Evolutionary conservation across 2,888 invertebrate species (phyloP), one percentile per base, ranked within the genome.

Genomic region (Tetropium fuscum): DNA sequence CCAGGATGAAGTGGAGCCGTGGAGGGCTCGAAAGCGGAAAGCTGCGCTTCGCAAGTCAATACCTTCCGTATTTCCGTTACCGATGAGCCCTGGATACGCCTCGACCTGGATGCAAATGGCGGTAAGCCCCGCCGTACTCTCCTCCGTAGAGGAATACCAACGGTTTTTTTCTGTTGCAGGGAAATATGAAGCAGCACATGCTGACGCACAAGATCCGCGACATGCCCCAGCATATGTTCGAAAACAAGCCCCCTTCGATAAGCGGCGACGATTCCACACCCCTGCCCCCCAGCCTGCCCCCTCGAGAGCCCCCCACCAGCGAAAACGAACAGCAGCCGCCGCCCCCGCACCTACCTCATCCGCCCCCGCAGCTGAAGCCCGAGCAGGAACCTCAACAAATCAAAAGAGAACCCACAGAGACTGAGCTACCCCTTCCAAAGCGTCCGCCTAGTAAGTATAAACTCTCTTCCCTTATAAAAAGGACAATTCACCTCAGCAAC

Each of bases 171-270:
- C 74, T 79, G 54, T 80, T 82, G 57, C 87, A 95, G 93, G 98
- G 98, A 60, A 98, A 98, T 84, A 96, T 98, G 92, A 98, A 97
- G 84, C 98, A 98, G 82, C 98, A 98, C 83, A 95, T 97, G 95
- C 85, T 98, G 77, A 98, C 98, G 63, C 98, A 98, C 86, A 98
- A 97, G 85, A 95, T 94, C 75, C 89, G 94, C 63, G 94, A 94
- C 82, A 93, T 82, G 82, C 82, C 83, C 3, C 82, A 81, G 63
- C 82, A 82, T 66, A 82, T 82, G 81, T 82, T 82, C 69, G 82
- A 82, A 40, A 80, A 81, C 65, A 75, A 73, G 47, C 72, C 75
- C 19, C 77, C 75, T 3, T 71, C 73, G 22, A 55, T 74, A 51
- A 76, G 74, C 60, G 72, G 75, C 2, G 80, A 79, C 36, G 76